phyloP scores from a whole-genome alignment of 2,113 vertebrate genomes.

The rabbit (Oryctolagus cuniculus) region mOryCun1.1 NC_091453.1:18399501-18400000 shows the following conservation, averaged over 20 bases:
- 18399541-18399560: constrained; percentile 35
- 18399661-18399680: neutral
- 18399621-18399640: constrained; percentile 25
- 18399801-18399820: constrained; percentile 38
- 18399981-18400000: neutral
- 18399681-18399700: neutral
- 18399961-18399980: neutral
- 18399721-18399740: constrained; percentile 46
- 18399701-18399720: constrained; percentile 58
- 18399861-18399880: constrained; percentile 42
- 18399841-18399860: constrained; percentile 40
- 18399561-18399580: neutral
- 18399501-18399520: constrained; percentile 13
- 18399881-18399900: neutral
- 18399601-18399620: constrained; percentile 44
- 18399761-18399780: constrained; percentile 44
- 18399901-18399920: neutral
- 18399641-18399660: constrained; percentile 16
- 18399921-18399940: neutral
- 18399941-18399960: neutral
- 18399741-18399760: constrained; percentile 60
- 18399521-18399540: neutral
- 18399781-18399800: constrained; percentile 15
- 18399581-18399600: constrained; percentile 26
- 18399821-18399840: constrained; percentile 38